Base-by-base conservation (phyloP, 1,140 invertebrate species). In the Lerema accius region DNA sequence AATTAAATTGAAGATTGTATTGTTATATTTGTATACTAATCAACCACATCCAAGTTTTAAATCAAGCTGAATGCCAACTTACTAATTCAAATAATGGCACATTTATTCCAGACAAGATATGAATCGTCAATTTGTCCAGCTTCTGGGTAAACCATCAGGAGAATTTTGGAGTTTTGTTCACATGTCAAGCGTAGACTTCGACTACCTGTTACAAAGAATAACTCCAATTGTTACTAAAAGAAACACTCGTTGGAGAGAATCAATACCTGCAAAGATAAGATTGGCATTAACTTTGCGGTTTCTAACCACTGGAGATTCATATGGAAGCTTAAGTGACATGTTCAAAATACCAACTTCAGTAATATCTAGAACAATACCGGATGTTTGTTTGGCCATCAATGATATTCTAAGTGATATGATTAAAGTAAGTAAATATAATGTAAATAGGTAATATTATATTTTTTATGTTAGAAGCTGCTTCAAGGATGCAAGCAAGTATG, bases 221-320 rank as follows among this genome's bases (percentile, higher is more conserved):
- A 28, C 40, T 9, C 51, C 58, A 19, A 55, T 53, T 19, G 35
- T 66, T 50, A 53, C 42, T 32, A 62, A 67, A 43, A 35, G 53
- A 58, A 32, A 67, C 35, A 65, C 59, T 23, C 42, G 37, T 32
- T 46, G 58, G 26, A 26, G 48, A 48, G 28, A 63, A 48, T 13
- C 63, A 11, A 70, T 73, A 48, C 49, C 70, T 26, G 48, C 62
- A 23, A 62, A 56, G 51, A 43, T 56, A 28, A 45, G 56, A 49
- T 40, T 73, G 17, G 67, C 65, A 62, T 37, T 73, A 51, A 73
- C 67, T 49, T 65, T 73, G 26, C 26, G 64, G 59, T 73, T 43
- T 62, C 42, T 73, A 51, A 64, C 67, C 32, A 63, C 66, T 45
- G 66, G 66, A 43, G 49, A 63, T 28, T 32, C 17, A 10, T 45